Percentiles rank a stretch among this genome's conserved stretches.
These are phyloP conservation scores for Uromys caudimaculatus DNA, from an alignment of 2,797 vertebrate species.

Conservation along the genomic window DNA sequence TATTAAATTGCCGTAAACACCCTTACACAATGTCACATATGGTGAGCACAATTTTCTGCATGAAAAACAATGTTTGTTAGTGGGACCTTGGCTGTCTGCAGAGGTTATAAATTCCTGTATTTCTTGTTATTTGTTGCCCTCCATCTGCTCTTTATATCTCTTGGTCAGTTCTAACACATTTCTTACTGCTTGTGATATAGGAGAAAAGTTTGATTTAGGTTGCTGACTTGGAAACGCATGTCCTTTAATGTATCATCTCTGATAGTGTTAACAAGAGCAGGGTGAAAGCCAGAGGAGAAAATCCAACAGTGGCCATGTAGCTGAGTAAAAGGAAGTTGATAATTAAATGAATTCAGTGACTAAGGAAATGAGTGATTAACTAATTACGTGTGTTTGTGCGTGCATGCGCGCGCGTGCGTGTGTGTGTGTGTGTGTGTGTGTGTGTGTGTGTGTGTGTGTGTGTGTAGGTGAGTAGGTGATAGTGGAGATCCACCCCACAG, in stretches of 20 bases:
- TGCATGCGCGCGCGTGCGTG: background rate
- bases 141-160: constrained; percentile 65
- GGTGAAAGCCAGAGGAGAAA: background rate
- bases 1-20: constrained; percentile 74
- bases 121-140: constrained; percentile 68
- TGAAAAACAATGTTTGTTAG: constrained; percentile 69
- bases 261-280: background rate
- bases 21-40: constrained; percentile 59
- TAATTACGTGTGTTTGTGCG: background rate
- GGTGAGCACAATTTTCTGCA: constrained; percentile 64
- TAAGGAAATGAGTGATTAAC: background rate
- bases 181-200: constrained; percentile 63
- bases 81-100: constrained; percentile 62
- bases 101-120: constrained; percentile 68
- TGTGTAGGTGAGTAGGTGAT: background rate
- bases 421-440: background rate
- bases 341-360: background rate
- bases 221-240: constrained; percentile 48
- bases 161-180: constrained; percentile 52
- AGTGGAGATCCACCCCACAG: background rate
- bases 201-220: constrained; percentile 64
- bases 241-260: constrained; percentile 41
- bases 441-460: background rate
- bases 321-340: background rate
- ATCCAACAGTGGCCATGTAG: background rate